These are phyloP conservation scores for Mirza zaza DNA, from an alignment of 2,113 vertebrate species.

Conservation along the genomic window DNA sequence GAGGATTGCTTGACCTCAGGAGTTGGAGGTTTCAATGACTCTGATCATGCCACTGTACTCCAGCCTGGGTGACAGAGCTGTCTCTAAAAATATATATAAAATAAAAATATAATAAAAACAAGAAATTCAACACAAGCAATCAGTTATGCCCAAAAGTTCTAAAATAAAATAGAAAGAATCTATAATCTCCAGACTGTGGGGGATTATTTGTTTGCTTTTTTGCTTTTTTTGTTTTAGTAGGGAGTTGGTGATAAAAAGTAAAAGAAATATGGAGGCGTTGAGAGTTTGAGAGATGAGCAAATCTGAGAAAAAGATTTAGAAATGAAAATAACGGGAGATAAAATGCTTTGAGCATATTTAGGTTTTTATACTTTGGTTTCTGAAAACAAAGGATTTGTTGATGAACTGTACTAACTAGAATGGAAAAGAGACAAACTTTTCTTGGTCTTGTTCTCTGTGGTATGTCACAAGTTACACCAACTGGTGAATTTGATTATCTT, in stretches of 20 bases:
- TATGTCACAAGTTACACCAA: not conserved
- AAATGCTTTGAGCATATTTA: not conserved
- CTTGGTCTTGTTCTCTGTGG: not conserved
- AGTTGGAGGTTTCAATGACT: no score
- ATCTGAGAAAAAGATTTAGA: not conserved
- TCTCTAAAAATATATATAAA: no score
- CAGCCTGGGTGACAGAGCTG: no score
- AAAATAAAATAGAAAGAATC: not conserved
- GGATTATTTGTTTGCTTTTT: not conserved
- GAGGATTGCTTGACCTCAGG: no score
- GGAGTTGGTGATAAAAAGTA: not conserved
- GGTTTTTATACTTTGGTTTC: constrained; percentile 7
- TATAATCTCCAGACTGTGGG: not conserved
- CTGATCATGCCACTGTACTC: no score
- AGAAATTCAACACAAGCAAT: not conserved
- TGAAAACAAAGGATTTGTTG: not conserved
- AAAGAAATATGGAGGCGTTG: not conserved
- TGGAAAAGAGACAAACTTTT: not conserved
- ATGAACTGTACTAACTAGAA: not conserved
- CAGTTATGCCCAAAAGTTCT: not conserved
- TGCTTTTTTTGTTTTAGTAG: not conserved
- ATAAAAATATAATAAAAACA: no score
- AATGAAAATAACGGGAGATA: not conserved
- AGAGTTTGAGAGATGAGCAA: not conserved
- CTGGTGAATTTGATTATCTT: not conserved